Percentiles rank a stretch among this genome's conserved stretches.
These are phyloP conservation scores for Sebastes trivittatus DNA, from an alignment of 2,797 vertebrate genomes.

Conservation along the genomic window DNA sequence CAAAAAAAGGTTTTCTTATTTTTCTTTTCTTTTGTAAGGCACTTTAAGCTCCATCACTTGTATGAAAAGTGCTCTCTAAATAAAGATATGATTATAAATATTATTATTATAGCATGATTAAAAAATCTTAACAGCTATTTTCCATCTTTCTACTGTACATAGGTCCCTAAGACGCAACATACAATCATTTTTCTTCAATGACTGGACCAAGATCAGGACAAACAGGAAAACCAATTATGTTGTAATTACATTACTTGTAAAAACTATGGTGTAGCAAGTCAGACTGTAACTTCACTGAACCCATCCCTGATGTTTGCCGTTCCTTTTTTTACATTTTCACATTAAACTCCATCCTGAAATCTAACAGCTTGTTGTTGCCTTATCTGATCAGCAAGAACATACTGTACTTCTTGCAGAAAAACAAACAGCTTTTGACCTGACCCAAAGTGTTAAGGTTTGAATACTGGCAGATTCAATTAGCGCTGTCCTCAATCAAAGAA, in stretches of 20 bases:
- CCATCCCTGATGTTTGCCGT: not conserved
- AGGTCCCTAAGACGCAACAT: not conserved
- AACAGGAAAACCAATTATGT: not conserved
- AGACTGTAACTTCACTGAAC: not conserved
- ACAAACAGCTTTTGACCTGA: not conserved
- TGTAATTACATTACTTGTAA: not conserved
- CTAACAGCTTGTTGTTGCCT: not conserved
- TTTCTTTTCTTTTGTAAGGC: too few relatives aligned
- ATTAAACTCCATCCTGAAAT: not conserved
- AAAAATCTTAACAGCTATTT: not conserved
- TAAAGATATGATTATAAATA: too few relatives aligned
- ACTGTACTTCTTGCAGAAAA: not conserved
- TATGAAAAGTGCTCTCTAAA: too few relatives aligned
- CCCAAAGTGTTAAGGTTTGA: not conserved
- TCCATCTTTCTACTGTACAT: not conserved
- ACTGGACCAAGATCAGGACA: not conserved
- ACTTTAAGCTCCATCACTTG: too few relatives aligned
- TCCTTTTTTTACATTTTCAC: not conserved
- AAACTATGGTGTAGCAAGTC: accelerated
- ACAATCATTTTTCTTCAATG: not conserved
- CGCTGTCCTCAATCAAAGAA: too few relatives aligned
- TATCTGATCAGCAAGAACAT: not conserved
- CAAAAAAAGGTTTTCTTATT: too few relatives aligned
- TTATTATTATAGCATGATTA: not conserved
- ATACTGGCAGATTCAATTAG: not conserved